Evolutionary conservation across 2,113 vertebrate genomes (phyloP).

Genomic region (Sorex araneus): DNA sequence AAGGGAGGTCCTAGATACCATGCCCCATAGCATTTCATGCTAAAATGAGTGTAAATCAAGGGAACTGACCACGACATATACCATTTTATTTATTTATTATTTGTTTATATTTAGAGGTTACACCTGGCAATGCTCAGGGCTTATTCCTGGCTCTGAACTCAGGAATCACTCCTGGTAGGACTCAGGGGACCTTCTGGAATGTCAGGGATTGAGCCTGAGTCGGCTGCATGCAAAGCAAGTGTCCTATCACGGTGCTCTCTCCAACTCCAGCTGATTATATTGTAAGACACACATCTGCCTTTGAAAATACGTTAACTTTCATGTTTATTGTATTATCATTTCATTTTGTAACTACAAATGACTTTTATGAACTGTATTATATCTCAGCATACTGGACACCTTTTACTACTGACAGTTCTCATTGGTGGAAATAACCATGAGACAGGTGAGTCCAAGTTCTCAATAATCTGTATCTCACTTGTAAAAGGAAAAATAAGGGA

Average conservation of each 20-base stretch:
- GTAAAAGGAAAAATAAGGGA: neutral
- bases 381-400: neutral
- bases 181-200: no score
- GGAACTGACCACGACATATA: neutral
- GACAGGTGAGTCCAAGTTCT: neutral
- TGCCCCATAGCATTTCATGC: neutral
- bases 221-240: no score
- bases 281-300: neutral
- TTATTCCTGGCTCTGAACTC: no score
- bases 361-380: neutral
- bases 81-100: neutral
- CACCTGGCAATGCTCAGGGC: no score
- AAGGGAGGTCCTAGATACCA: neutral
- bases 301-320: constrained; percentile 20
- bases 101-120: no score
- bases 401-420: neutral
- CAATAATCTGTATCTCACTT: neutral
- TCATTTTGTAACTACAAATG: constrained; percentile 21
- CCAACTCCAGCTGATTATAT: no score
- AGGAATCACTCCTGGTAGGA: no score
- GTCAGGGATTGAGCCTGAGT: no score
- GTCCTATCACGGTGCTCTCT: no score
- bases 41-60: neutral
- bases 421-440: neutral
- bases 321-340: neutral